A percentile compares a stretch with the other conserved stretches of the same genome.
phyloP scores from a whole-genome alignment of 2,113 vertebrate genomes.

The Maccullochella peelii region DNA sequence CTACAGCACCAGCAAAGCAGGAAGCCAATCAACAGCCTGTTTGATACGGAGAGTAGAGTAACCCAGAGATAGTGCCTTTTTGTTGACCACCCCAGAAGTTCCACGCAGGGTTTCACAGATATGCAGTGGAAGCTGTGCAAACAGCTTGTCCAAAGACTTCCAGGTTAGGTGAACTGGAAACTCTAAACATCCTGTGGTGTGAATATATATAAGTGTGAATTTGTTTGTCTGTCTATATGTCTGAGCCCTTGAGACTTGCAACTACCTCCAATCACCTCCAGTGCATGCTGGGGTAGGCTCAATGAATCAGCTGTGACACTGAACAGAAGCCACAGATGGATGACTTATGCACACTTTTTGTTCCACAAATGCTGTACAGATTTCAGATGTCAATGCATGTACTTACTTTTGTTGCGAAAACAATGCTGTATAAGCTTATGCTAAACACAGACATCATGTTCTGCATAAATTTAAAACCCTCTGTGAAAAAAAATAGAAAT shows the following conservation, averaged over 20 bases:
- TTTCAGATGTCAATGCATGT: neutral
- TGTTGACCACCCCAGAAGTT: constrained; percentile 18
- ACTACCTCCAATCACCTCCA: constrained; percentile 4
- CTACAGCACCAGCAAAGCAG: neutral
- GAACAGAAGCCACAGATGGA: constrained; percentile 10
- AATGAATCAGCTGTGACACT: constrained; percentile 26
- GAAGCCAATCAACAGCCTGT: constrained; percentile 14
- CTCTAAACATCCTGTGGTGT: constrained; percentile 46
- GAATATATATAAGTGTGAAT: constrained; percentile 29
- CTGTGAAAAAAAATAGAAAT: neutral
- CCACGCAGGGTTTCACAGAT: constrained; percentile 29
- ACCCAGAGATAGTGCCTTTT: neutral
- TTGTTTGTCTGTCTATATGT: constrained; percentile 35
- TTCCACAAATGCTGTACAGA: neutral
- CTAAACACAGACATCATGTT: neutral
- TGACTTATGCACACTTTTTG: constrained; percentile 14
- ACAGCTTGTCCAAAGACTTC: constrained; percentile 43
- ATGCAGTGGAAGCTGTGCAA: constrained; percentile 23
- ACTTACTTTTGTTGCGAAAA: neutral
- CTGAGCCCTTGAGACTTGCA: constrained; percentile 14
- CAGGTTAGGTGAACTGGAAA: constrained; percentile 49
- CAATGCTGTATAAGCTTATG: neutral
- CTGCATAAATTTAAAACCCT: neutral
- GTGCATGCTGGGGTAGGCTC: constrained; percentile 33
- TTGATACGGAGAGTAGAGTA: neutral